phyloP scores from a whole-genome alignment of 2,888 invertebrate species.

The Acleris cristana region DNA sequence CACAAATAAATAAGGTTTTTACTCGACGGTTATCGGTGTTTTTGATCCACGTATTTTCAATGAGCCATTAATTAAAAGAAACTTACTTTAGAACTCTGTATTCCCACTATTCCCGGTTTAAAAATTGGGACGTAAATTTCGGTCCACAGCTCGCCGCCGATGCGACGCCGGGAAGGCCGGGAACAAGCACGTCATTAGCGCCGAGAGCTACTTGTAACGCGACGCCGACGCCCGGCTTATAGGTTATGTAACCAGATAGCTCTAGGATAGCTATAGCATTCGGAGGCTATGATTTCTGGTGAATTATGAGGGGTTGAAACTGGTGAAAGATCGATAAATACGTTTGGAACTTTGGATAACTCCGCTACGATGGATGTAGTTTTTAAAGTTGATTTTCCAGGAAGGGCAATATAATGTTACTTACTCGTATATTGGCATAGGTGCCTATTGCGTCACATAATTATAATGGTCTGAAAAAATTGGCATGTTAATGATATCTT shows the following conservation, averaged over 20 bases:
- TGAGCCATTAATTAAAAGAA: no score
- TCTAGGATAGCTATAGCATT: conserved; percentile 4
- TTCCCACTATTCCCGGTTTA: no score
- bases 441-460: no score
- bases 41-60: no score
- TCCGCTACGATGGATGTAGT: not conserved
- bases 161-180: conserved; percentile 41
- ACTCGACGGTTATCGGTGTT: no score
- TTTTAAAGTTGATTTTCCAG: no score
- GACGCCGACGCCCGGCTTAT: conserved; percentile 46
- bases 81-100: no score
- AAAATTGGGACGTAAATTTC: conserved; percentile 4
- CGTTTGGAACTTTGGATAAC: not conserved
- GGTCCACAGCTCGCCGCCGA: not conserved
- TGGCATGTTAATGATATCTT: no score
- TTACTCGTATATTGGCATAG: no score
- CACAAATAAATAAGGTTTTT: no score
- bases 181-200: conserved; percentile 60
- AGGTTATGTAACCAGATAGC: conserved; percentile 37
- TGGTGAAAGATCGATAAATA: conserved; percentile 1
- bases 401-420: no score
- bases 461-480: no score
- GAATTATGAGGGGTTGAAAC: not conserved
- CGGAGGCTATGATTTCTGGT: not conserved
- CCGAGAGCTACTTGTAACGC: conserved; percentile 54